Base-by-base conservation (phyloP, 2,113 vertebrate species). In the Rostratula benghalensis region DNA sequence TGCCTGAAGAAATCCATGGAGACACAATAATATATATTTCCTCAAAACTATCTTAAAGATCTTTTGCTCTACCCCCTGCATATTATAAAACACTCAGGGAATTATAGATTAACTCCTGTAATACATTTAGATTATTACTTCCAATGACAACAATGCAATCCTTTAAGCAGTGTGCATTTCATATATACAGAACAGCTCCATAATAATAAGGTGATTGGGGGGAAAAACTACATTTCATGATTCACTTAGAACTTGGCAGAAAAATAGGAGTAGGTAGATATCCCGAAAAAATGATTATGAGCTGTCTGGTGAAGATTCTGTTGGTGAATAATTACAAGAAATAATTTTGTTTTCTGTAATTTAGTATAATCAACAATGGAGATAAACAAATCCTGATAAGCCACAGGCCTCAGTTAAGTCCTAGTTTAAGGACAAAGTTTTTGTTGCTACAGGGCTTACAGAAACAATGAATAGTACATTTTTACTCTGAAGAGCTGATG, bases 111-210 rank as follows among this genome's bases (percentile, higher is more conserved):
- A 59, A 75, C n/a, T 85, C 51, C 67, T 33, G 31, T 64, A 86
- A 94, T 70, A 77, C 70, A 71, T 69, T 93, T 87, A 93, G 79
- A 87, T 95, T 85, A 82, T 87, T 88, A 90, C 91, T 92, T 94
- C 60, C 60, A 54, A 25, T 74, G 76, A 74, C 87, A 95, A 54
- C 59, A 74, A 14, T 64, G 70, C 51, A 71, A 61, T 86, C 90
- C 53, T 83, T 89, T 79, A 71, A 96, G 51, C 30, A 73, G n/a
- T 17, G 48, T 84, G 73, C 48, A 37, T 83, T 86, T 95, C 51
- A 20, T 79, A 75, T 50, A 57, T 27, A 56, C 27, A 78, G 81
- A 90, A 70, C 35, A 76, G 24, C 61, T 60, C 53, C 27, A 70
- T 85, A 95, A 89, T 91, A 96, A 84, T 68, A 88, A 89, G 21